Percentiles rank a stretch among this genome's conserved stretches.
Conservation (phyloP, 2,888 invertebrate genomes). For the Aleiodes leptofemur region DNA sequence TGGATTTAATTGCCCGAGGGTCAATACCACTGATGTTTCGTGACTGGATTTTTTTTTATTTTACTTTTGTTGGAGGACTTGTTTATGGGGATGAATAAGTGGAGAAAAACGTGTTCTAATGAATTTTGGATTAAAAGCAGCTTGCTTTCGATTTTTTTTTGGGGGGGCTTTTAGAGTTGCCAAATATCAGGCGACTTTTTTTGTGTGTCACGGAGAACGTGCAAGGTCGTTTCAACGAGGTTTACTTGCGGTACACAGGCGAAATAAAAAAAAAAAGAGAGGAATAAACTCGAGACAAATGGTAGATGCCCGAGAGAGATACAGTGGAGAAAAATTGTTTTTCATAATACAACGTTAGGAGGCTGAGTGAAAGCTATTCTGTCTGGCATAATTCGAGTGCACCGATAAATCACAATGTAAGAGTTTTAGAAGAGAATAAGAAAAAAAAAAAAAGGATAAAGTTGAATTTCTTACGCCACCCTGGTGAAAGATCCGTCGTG, state of each 20-base stretch:
- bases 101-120: no score
- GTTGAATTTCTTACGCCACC: constrained; percentile 40
- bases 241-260: background rate
- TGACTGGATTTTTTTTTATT: background rate
- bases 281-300: background rate
- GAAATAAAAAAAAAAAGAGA: constrained; percentile 1
- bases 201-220: background rate
- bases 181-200: background rate
- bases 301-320: background rate
- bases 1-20: constrained; percentile 38
- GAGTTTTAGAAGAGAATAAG: background rate
- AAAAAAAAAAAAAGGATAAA: constrained; percentile 1
- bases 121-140: no score
- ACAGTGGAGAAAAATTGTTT: constrained; percentile 1
- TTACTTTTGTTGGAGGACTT: constrained; percentile 4
- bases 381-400: constrained; percentile 42
- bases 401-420: constrained; percentile 41
- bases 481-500: constrained; percentile 38
- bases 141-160: background rate
- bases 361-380: constrained; percentile 45
- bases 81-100: no score
- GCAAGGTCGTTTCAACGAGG: no score
- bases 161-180: background rate
- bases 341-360: constrained; percentile 16
- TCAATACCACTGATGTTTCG: constrained; percentile 34